Evolutionary conservation across 2,888 invertebrate genomes (phyloP), one percentile per base, ranked within the genome.

Genomic region (Cheilosia pagana): DNA sequence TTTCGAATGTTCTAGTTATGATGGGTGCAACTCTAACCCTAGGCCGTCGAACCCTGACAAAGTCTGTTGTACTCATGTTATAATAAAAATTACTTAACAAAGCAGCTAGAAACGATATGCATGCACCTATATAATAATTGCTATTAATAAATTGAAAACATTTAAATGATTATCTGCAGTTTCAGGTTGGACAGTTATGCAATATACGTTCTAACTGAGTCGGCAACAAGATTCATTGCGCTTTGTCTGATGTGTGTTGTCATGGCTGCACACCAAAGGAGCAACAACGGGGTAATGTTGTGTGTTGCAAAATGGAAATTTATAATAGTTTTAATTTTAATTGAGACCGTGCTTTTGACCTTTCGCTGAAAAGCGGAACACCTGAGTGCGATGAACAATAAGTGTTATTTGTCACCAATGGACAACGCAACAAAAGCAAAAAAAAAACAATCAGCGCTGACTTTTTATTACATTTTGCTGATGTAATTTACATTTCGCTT

Each of bases 301-400:
- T 28, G 48, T 16, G 45, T 60, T 60, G 45, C 60, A 45, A 60
- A 63, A 21, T 63, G n/a, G n/a, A 63, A 50, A 63, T 45, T 62
- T 16, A 28, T 19, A 28, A 43, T 31, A 45, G 60, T 62, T 62
- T 60, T 28, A 25, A 62, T 50, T 63, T 60, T 19, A 43, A 62
- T 50, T 63, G 63, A 35, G 50, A 35, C 23, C 50, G 35, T 50
- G 63, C 35, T 50, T 63, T 63, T 63, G 63, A 63, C 63, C 48
- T 63, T 63, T 63, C 48, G 31, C 12, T 21, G 31, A 31, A 63
- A 63, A 48, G 62, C 48, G 31, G 62, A 50, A 43, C 45, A 19
- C 28, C 12, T 16, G 28, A 43, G 16, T 19, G 25, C 60, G 25
- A 12, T 43, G 43, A 23, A 43, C 19, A 45, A 25, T 28, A 28